phyloP scores from a whole-genome alignment of 2,113 vertebrate genomes.

The Paratilapia polleni region DNA sequence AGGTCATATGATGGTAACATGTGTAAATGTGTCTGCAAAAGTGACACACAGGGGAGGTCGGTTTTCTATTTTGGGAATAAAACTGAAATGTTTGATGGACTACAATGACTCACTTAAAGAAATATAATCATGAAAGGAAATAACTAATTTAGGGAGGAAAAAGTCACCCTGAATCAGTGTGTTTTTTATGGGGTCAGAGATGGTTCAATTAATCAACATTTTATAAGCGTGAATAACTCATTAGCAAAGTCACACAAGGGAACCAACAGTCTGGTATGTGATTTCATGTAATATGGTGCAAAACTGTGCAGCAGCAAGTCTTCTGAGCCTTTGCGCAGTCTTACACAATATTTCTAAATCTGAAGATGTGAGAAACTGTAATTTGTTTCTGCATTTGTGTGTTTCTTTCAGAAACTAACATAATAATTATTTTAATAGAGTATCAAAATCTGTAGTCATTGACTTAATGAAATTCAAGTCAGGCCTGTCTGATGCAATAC shows the following conservation, averaged over 20 bases:
- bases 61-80: slow-evolving; percentile 18
- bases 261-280: slow-evolving; percentile 6
- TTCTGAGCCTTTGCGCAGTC: not conserved
- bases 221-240: slow-evolving; percentile 53
- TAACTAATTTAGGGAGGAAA: slow-evolving; percentile 23
- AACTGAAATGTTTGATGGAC: not conserved
- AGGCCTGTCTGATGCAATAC: not conserved
- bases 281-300: not conserved
- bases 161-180: slow-evolving; percentile 40
- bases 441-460: slow-evolving; percentile 1
- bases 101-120: slow-evolving; percentile 17
- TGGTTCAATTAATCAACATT: slow-evolving; percentile 60
- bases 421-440: slow-evolving; percentile 1
- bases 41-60: not conserved
- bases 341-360: not conserved
- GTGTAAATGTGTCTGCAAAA: not conserved
- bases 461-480: slow-evolving; percentile 16
- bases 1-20: not conserved
- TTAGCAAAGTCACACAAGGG: slow-evolving; percentile 21
- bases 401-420: not conserved
- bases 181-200: slow-evolving; percentile 21
- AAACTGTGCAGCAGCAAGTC: not conserved
- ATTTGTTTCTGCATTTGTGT: not conserved
- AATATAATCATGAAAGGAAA: slow-evolving; percentile 30
- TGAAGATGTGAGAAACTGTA: not conserved